Conservation (phyloP, 2,797 vertebrate genomes). For the Pelodytes ibericus region DNA sequence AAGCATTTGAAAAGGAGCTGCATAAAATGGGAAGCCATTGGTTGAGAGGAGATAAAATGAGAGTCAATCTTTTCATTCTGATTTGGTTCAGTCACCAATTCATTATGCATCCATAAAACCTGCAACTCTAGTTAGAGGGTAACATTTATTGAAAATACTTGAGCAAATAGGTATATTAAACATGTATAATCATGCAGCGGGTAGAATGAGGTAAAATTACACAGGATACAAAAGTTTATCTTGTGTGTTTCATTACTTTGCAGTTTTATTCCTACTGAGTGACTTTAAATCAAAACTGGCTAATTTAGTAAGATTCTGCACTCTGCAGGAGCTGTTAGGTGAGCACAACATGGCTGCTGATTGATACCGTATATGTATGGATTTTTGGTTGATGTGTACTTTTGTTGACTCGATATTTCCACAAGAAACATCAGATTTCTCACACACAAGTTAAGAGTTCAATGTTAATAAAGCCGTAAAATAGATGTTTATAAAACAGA, state of each 20-base stretch:
- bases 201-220: not conserved
- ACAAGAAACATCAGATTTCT: no score
- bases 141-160: not conserved
- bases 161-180: not conserved
- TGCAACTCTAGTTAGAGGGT: not conserved
- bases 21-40: not conserved
- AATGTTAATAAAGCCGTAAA: no score
- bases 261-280: not conserved
- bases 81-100: not conserved
- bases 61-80: not conserved
- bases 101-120: not conserved
- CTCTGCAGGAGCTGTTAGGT: no score
- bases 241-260: not conserved
- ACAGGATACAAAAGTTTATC: not conserved
- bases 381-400: no score
- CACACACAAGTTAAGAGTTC: no score
- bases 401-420: no score
- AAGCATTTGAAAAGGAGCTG: not conserved
- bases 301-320: no score
- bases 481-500: no score
- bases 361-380: no score
- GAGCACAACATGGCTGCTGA: no score
- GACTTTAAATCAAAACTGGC: no score
- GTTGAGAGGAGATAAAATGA: slow-evolving; percentile 1
- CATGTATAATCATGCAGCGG: not conserved